A percentile compares a stretch with the other conserved stretches of the same genome.
Conservation (phyloP, 2,113 vertebrate genomes). For the Trinectes maculatus region DNA sequence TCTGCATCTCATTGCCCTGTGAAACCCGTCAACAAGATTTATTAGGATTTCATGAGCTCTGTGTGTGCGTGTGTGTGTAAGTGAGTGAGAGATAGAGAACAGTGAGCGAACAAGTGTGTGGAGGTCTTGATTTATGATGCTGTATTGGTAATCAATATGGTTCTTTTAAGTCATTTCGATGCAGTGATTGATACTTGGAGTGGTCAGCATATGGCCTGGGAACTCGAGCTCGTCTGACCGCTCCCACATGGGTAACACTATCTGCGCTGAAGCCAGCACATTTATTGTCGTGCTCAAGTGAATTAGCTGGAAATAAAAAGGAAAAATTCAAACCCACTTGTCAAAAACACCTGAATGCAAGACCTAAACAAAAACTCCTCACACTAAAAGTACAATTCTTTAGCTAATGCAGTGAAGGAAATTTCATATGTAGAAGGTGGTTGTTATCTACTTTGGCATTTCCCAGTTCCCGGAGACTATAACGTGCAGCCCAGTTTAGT, state of each 20-base stretch:
- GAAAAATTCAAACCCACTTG: slow-evolving; percentile 16
- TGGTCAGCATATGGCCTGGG: slow-evolving; percentile 68
- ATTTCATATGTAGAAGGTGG: not conserved
- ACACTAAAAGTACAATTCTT: too few relatives aligned
- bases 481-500: slow-evolving; percentile 19
- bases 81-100: not conserved
- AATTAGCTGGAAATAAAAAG: slow-evolving; percentile 70
- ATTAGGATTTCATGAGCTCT: slow-evolving; percentile 28
- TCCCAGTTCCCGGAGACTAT: slow-evolving; percentile 8
- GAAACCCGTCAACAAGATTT: slow-evolving; percentile 39
- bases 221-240: slow-evolving; percentile 66
- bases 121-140: slow-evolving; percentile 72
- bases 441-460: slow-evolving; percentile 5
- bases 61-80: slow-evolving; percentile 8
- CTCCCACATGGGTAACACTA: slow-evolving; percentile 75
- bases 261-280: slow-evolving; percentile 55
- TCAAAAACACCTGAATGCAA: slow-evolving; percentile 6
- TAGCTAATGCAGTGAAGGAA: not conserved
- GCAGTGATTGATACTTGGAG: slow-evolving; percentile 75
- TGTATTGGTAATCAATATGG: slow-evolving; percentile 79
- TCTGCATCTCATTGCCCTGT: slow-evolving; percentile 30
- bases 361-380: too few relatives aligned
- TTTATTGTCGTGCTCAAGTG: slow-evolving; percentile 69
- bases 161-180: slow-evolving; percentile 74
- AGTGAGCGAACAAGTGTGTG: slow-evolving; percentile 30